These are phyloP conservation scores for Tetragnatha montana DNA, from an alignment of 2,888 invertebrate genomes.

Conservation along the genomic window DNA sequence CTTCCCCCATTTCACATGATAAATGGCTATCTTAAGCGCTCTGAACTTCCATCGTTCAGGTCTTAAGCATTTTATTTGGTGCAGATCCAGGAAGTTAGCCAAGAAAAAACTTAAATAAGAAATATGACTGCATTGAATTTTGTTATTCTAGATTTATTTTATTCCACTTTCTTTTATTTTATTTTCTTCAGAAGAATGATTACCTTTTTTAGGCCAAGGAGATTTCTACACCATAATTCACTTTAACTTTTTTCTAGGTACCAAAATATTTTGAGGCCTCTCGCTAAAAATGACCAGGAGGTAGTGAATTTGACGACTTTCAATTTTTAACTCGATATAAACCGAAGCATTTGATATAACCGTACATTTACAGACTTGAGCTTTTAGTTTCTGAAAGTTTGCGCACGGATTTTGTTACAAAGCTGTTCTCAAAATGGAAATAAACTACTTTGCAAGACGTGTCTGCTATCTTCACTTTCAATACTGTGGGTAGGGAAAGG, in stretches of 20 bases:
- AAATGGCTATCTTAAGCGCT: slow-evolving; percentile 42
- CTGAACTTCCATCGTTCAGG: slow-evolving; percentile 13
- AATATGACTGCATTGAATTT: slow-evolving; percentile 22
- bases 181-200: slow-evolving; percentile 9
- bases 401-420: background rate
- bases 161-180: slow-evolving; percentile 4
- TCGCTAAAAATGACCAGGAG: background rate
- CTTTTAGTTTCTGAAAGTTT: background rate
- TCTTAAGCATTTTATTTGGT: slow-evolving; percentile 46
- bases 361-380: slow-evolving; percentile 10
- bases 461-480: background rate
- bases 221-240: slow-evolving; percentile 17
- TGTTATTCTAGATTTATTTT: slow-evolving; percentile 23
- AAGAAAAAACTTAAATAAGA: slow-evolving; percentile 31
- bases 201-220: slow-evolving; percentile 11
- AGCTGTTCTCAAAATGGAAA: background rate
- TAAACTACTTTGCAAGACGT: background rate
- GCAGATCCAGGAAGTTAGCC: slow-evolving; percentile 32
- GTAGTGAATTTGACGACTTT: slow-evolving; percentile 10
- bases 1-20: slow-evolving; percentile 19
- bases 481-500: background rate
- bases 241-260: background rate
- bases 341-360: slow-evolving; percentile 1
- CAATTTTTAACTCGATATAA: slow-evolving; percentile 16
- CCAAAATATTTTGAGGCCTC: slow-evolving; percentile 23